Evolutionary conservation across 2,113 vertebrate genomes (phyloP), one percentile per base, ranked within the genome.

Genomic region (Barbus barbus): DNA sequence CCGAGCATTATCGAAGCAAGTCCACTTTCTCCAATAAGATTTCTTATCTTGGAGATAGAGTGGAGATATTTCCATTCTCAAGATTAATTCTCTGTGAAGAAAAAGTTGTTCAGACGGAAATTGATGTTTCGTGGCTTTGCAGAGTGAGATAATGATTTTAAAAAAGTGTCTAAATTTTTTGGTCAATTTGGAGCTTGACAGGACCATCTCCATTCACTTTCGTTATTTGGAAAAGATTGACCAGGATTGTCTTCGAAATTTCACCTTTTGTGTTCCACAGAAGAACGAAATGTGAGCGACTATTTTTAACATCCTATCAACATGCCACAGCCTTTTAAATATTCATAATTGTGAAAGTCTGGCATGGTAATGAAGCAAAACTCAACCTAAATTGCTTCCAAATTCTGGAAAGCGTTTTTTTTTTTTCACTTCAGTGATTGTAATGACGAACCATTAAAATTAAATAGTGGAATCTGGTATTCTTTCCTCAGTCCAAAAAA

Each of bases 281-380:
- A 46, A n/a, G 9, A 38, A 6, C 0, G 0, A 13, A n/a, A n/a
- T 9, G 16, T 20, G 14, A 7, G 16, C 0, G 8, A 67, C 18
- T 67, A 9, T 33, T 67, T 44, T 24, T 72, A 72, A 72, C 36
- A 44, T 48, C 14, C 31, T 26, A 75, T 16, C 63, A 60, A 41
- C 22, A 65, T 78, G 36, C 78, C 86, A 18, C 61, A 12, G 74
- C 67, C 31, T 73, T 48, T 18, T 56, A 38, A 53, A 12, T 69
- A 75, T 41, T 7, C 2, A 4, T 0, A 4, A 33, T 26, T 72
- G 24, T 51, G 38, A 14, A 76, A 58, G n/a, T 61, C 5, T 69
- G 8, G 31, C 28, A 7, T 9, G 1, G 36, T 58, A 31, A 83
- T 74, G 22, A 58, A 86, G 44, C 28, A 4, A 63, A 38, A 80